Base-by-base conservation (phyloP, 1,140 invertebrate species). In the Neoseiulus cucumeris region DNA sequence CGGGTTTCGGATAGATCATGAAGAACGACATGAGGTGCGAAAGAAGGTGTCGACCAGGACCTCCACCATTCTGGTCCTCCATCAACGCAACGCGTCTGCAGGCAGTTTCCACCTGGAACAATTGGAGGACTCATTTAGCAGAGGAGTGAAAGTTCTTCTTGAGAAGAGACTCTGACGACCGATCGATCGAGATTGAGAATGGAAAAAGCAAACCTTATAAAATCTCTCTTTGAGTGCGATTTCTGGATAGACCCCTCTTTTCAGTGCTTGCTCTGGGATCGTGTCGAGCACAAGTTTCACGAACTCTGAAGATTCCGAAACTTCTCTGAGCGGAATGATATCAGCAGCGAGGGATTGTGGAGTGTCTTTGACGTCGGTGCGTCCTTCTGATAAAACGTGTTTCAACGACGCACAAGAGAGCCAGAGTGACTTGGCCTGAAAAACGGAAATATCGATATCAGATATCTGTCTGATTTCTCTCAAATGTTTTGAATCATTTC, bases 221-320 rank as follows among this genome's bases (percentile, higher is more conserved):
- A 95, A 97, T 69, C 89, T 82, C 69, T 89, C 85, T 65, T 85
- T 82, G 17, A 97, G 76, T 39, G 83, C 82, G 71, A 87, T 83
- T 75, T 94, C 89, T 0, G 89, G 86, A 73, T 82, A 88, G 42
- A 92, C 86, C 7, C 91, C 92, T 67, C 85, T 80, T 44, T 84
- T 80, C 1, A 82, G 73, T 0, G 87, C 87, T 70, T 85, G 82
- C 20, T 80, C 74, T 0, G 91, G 87, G 69, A 96, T 85, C 18
- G 83, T 82, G 41, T 82, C 75, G 17, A 94, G 73, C 1, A 93
- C 81, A 0, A 83, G 80, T 12, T 77, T 75, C 25, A 91, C 85
- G 70, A 90, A 78, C 59, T 83, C 73, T 42, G 68, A 44, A 14
- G 64, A 65, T 41, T 44, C 39, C 28, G 42, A 44, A 33, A 41